Conservation (phyloP, 2,797 vertebrate species). For the Cuculus canorus region DNA sequence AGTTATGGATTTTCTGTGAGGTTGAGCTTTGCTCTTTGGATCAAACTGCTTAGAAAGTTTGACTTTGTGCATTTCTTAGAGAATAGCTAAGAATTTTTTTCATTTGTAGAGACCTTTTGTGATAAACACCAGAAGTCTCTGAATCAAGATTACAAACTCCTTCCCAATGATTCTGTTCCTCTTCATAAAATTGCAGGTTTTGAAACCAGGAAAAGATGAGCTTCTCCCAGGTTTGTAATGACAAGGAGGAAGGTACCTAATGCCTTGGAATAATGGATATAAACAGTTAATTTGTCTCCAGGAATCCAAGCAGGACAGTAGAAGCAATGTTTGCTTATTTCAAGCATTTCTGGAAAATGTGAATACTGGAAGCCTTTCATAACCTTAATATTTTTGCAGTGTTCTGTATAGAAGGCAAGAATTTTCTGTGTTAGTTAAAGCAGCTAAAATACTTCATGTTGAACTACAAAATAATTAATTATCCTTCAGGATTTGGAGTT, state of each 20-base stretch:
- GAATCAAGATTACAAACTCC: neutral
- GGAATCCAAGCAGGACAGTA: neutral
- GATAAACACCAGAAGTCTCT: neutral
- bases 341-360: neutral
- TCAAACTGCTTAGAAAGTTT: neutral
- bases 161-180: neutral
- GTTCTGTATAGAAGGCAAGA: neutral
- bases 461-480: neutral
- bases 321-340: neutral
- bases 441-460: neutral
- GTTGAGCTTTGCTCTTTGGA: neutral
- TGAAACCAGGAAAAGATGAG: neutral
- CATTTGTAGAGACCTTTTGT: neutral
- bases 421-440: slow-evolving; percentile 14
- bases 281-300: neutral
- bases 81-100: neutral
- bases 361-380: neutral
- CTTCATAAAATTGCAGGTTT: neutral
- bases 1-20: neutral
- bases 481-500: neutral
- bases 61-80: neutral
- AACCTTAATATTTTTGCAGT: neutral
- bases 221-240: neutral
- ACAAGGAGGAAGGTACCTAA: neutral
- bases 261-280: neutral